Evolutionary conservation across 1,140 invertebrate genomes (phyloP), one percentile per base, ranked within the genome.

Genomic region (Eumeta japonica): DNA sequence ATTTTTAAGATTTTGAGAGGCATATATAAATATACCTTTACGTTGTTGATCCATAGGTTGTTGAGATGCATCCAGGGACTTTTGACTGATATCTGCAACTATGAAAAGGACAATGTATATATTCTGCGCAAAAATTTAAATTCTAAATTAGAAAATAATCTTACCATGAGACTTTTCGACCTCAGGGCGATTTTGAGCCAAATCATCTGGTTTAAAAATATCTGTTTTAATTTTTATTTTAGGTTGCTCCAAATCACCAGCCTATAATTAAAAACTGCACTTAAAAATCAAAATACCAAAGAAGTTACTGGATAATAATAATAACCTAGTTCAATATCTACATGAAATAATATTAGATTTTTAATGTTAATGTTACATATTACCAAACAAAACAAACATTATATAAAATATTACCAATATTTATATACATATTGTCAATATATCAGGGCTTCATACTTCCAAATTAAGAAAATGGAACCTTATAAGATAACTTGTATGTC

Each of bases 211-310:
- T 41, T 73, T 73, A 34, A 73, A 73, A 41, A 73, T 73, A 30
- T 73, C 68, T 3, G 68, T 73, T 44, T 73, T 73, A 19, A 73
- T 73, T 42, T 73, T 73, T 30, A 73, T 73, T 50, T 73, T 73
- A 2, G 68, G 68, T 27, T 73, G 68, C 16, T 73, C 68, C 36
- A 68, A 31, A 28, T 73, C 65, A 16, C 58, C 60, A 10, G 50
- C 45, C 60, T 66, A 16, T 2, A 39, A 39, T 33, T 11, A 7
- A 13, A n/a, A n/a, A n/a, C n/a, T n/a, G n/a, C n/a, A n/a, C n/a
- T n/a, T 29, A 29, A 35, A 20, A 35, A 11, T 34, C 3, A 4
- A 13, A 2, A 34, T 19, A 3, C 9, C 4, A 14, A 2, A 14
- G 7, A 31, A 31, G n/a, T 12, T 10, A 31, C 28, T n/a, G n/a